Percentiles rank a stretch among this genome's conserved stretches.
phyloP scores from a whole-genome alignment of 2,888 invertebrate genomes.

The Drosophila birchii region DNA sequence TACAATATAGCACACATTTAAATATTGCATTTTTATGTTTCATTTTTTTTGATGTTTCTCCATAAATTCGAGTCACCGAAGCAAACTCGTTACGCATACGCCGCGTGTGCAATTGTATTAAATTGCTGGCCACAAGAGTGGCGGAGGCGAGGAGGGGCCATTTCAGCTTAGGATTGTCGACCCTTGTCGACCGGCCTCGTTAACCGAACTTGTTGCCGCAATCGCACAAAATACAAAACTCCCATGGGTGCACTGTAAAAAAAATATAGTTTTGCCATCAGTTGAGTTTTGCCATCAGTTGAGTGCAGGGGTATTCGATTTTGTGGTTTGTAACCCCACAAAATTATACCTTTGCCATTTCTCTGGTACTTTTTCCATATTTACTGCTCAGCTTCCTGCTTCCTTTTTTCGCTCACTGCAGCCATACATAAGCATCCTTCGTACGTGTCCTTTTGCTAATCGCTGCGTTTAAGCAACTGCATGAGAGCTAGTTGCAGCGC shows the following conservation, averaged over 20 bases:
- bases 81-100: slow-evolving; percentile 39
- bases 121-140: slow-evolving; percentile 31
- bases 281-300: too few species aligned
- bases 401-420: neutral
- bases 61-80: slow-evolving; percentile 4
- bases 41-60: neutral
- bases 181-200: slow-evolving; percentile 58
- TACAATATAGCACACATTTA: neutral
- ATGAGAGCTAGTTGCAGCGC: slow-evolving; percentile 52
- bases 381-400: neutral
- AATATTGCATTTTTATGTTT: neutral
- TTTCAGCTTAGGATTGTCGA: slow-evolving; percentile 45
- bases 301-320: neutral
- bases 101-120: slow-evolving; percentile 30
- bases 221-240: slow-evolving; percentile 2
- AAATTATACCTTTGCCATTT: neutral
- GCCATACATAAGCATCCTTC: slow-evolving; percentile 10
- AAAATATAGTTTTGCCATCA: neutral
- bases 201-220: slow-evolving; percentile 58
- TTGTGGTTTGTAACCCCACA: neutral
- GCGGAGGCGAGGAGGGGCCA: slow-evolving; percentile 22
- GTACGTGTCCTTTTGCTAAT: slow-evolving; percentile 79
- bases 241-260: neutral
- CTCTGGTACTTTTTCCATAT: neutral
- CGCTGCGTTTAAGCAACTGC: slow-evolving; percentile 66